Evolutionary conservation across 2,888 invertebrate genomes (phyloP), one percentile per base, ranked within the genome.

Genomic region (Thumatha senex): DNA sequence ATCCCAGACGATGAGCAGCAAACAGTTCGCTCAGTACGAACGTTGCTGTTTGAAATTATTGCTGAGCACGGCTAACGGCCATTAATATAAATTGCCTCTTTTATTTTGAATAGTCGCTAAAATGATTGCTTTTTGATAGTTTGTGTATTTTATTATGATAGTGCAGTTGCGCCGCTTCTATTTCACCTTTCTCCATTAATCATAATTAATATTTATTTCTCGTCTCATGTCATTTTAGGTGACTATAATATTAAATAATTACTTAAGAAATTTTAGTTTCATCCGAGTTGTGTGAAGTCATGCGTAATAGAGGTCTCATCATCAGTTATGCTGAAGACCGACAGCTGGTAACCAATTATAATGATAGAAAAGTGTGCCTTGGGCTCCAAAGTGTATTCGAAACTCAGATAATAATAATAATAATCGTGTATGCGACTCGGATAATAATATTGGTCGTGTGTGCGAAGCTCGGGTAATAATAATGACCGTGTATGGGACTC

Each of bases 51-150:
- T 24, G 18, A 24, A 24, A 24, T 57, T 46, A 59, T 63, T 67
- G 67, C 63, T 53, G 50, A 54, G 51, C 49, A 54, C 56, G 54
- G 49, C 59, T 67, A 50, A 53, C 64, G 53, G 60, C 63, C 56
- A 57, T 63, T 63, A 59, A 52, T 63, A 56, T 51, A 44, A 45
- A 31, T 13, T 40, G 44, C 15, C 18, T 49, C 44, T 49, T 49
- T 33, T 40, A 49, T 44, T 49, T 49, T 40, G 33, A 48, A 42
- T 29, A 42, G 33, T 12, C 14, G 29, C 9, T 35, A n/a, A 41
- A 31, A 38, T 18, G 36, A 38, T 38, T 35, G 41, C 42, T 38
- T 13, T 48, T 48, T 48, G 30, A n/a, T 42, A 29, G 41, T 41
- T 38, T 4, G 13, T 29, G 29, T 38, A 11, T 43, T 43, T 24